These are phyloP conservation scores for Augiades crinisus DNA, from an alignment of 2,888 invertebrate genomes.

Conservation along the genomic window DNA sequence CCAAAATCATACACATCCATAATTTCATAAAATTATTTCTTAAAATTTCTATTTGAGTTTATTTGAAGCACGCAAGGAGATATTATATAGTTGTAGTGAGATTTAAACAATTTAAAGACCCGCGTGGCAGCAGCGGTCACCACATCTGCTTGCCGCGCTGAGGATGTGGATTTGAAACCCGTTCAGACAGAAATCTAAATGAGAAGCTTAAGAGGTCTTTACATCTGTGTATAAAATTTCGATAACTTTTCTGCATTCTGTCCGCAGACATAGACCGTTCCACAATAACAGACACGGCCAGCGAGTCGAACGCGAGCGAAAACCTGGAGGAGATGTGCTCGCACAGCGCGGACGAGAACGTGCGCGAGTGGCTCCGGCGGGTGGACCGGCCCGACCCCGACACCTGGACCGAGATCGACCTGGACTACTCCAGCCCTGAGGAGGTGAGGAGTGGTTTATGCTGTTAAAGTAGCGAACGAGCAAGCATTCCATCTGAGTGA, in stretches of 20 bases:
- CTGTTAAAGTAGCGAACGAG: conserved; percentile 26
- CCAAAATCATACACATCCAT: too few relatives aligned
- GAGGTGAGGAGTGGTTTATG: conserved; percentile 53
- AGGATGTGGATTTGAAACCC: too few relatives aligned
- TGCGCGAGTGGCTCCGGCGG: conserved; percentile 65
- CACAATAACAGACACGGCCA: conserved; percentile 62
- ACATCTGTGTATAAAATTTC: too few relatives aligned
- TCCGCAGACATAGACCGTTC: conserved; percentile 57
- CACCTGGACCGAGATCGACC: conserved; percentile 88
- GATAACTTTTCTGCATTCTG: neutral
- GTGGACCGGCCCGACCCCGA: conserved; percentile 64
- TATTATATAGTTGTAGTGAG: too few relatives aligned
- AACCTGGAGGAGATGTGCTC: conserved; percentile 60
- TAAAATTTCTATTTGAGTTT: too few relatives aligned
- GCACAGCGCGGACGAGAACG: conserved; percentile 58
- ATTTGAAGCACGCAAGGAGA: too few relatives aligned
- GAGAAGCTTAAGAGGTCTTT: too few relatives aligned
- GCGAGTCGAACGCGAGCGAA: conserved; percentile 61
- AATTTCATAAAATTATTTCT: too few relatives aligned
- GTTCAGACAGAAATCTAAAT: too few relatives aligned
- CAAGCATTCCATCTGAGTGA: neutral
- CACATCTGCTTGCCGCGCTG: too few relatives aligned
- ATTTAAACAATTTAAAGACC: too few relatives aligned
- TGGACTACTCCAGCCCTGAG: conserved; percentile 86
- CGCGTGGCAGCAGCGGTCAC: too few relatives aligned